Percentiles rank a stretch among this genome's conserved stretches.
Conservation (phyloP, 1,140 invertebrate genomes). For the Neodiprion pinetum region DNA sequence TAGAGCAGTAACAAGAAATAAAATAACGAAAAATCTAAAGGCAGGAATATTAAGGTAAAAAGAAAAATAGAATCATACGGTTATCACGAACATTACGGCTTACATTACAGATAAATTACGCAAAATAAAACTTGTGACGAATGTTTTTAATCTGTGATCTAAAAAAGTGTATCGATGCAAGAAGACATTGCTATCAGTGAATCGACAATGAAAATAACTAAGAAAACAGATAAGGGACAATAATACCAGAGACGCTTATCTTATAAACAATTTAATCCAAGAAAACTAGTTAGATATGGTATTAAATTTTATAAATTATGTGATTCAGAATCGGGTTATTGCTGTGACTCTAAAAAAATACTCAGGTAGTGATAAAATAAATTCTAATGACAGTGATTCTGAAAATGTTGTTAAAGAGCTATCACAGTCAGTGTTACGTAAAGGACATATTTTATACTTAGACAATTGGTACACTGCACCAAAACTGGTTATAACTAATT, state of each 20-base stretch:
- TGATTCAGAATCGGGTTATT: slow-evolving; percentile 24
- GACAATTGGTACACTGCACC: slow-evolving; percentile 22
- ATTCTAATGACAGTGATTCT: slow-evolving; percentile 5
- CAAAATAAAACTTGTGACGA: slow-evolving; percentile 26
- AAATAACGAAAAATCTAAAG: too few relatives aligned
- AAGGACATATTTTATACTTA: slow-evolving; percentile 16
- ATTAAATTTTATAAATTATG: slow-evolving; percentile 27
- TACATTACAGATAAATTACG: slow-evolving; percentile 22
- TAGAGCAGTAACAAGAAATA: too few relatives aligned
- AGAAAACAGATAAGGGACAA: too few relatives aligned
- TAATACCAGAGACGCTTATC: background rate
- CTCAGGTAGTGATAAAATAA: slow-evolving; percentile 14
- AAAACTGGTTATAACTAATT: slow-evolving; percentile 11
- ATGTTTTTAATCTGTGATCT: slow-evolving; percentile 29
- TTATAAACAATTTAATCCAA: slow-evolving; percentile 15
- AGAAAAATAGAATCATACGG: too few relatives aligned
- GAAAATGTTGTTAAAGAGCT: slow-evolving; percentile 20
- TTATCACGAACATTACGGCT: background rate
- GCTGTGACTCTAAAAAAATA: slow-evolving; percentile 23
- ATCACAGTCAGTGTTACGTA: slow-evolving; percentile 11
- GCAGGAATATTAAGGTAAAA: too few relatives aligned
- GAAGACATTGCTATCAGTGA: too few relatives aligned
- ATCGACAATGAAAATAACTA: too few relatives aligned
- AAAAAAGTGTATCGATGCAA: slow-evolving; percentile 9
- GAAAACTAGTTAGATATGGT: slow-evolving; percentile 20